Evolutionary conservation across 2,888 invertebrate genomes (phyloP), one percentile per base, ranked within the genome.

Genomic region (Sepiola atlantica): DNA sequence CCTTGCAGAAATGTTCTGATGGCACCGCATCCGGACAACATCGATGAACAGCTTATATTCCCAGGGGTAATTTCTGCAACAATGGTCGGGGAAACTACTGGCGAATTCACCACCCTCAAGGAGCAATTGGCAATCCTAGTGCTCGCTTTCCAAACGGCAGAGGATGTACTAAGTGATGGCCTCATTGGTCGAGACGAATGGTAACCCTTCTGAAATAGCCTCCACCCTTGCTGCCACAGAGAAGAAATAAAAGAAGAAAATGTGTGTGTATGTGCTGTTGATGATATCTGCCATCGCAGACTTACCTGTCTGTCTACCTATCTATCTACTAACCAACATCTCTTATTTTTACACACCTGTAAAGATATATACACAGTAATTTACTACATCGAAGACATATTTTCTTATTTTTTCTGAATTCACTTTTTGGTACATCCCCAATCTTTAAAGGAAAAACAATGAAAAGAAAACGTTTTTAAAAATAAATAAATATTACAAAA

Each of bases 1-100:
- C 0, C n/a, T 91, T 93, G 24, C 55, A 96, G 96, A 94, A 96
- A 96, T 94, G 93, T 96, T 14, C 95, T 96, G 24, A 95, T 96
- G 28, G 96, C 96, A n/a, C 96, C 96, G 18, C 96, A 96, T 94
- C 96, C 96, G 0, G 96, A 96, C 61, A 96, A 96, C 95, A 94
- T 96, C 35, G 95, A 96, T 93, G 95, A 95, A 91, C 96, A 96
- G 35, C 95, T 96, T 54, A 95, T 96, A 90, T 96, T 96, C 94
- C 96, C 96, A 0, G 96, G 96, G 16, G 95, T 96, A 0, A 95
- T 95, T 2, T 95, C 95, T 55, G 95, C 95, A 16, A 92, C 95
- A 0, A 93, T 95, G 35, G 94, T 95, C 18, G 95, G 95, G 24
- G 94, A 94, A 16, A 90, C 77, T 3, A 94, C 95, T 0, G 94